Evolutionary conservation across 2,113 vertebrate species (phyloP), one percentile per base, ranked within the genome.

Genomic region (Panthera leo): DNA sequence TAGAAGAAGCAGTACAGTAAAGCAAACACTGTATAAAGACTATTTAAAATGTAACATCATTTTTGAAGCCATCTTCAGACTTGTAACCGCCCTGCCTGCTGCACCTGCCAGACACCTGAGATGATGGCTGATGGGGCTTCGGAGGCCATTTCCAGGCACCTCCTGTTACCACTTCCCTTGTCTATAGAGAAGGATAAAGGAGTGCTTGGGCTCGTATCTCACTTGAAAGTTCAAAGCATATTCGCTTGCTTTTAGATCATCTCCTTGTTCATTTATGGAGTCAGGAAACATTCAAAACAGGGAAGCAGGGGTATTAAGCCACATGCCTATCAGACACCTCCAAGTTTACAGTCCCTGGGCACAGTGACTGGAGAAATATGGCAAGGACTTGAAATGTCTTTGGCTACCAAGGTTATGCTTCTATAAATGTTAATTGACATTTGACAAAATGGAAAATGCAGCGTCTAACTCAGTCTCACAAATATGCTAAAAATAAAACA

Each of bases 401-500:
- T 84, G n/a, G 34, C 15, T 63, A 39, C 11, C 23, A 85, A 55
- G 39, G 58, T 91, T 88, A 84, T 76, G 42, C 19, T 94, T 94
- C 95, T 75, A 96, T 12, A 82, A 25, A 96, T 79, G 34, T 83
- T 68, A 84, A 89, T 15, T 79, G 34, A 58, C 34, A 86, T 61
- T 29, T 39, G 75, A 48, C 45, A 48, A 65, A 29, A 94, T 51
- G 79, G 23, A 25, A 76, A 89, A 87, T 18, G 61, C 25, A 95
- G 8, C 75, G 11, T 12, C 80, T 23, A 76, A 83, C 18, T 23
- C 34, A 82, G 10, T 2, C 63, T 83, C 83, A 94, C 58, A 96
- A 97, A 95, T 76, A 80, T 18, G 3, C 9, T 58, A 82, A 71
- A 97, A 95, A 87, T 95, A 83, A 93, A 95, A 94, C 85, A 83